Conservation (phyloP, 2,888 invertebrate species). For the Rapana venosa region DNA sequence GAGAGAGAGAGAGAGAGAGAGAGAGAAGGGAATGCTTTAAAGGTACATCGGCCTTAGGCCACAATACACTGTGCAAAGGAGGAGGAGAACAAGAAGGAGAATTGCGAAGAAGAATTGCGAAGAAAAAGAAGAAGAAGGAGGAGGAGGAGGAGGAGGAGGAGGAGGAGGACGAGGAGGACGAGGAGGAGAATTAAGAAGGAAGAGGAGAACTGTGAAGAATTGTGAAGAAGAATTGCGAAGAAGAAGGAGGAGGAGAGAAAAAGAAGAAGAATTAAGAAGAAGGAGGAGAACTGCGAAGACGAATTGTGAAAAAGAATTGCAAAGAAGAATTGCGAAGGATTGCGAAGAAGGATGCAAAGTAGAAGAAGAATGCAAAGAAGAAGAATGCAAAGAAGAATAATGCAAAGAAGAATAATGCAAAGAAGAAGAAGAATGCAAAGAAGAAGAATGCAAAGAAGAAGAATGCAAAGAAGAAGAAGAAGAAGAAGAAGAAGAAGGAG, state of each 20-base stretch:
- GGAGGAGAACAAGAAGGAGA: neutral
- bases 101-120: neutral
- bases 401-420: neutral
- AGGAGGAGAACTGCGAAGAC: neutral
- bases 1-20: neutral
- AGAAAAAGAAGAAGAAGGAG: constrained; percentile 25
- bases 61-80: no score
- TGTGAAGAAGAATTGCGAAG: no score
- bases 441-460: no score
- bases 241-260: neutral
- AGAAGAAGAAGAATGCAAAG: neutral
- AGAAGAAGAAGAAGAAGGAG: constrained; percentile 26
- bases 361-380: constrained; percentile 13
- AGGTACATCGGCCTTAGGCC: neutral
- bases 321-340: neutral
- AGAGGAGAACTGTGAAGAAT: no score
- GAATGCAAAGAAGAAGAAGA: neutral
- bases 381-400: neutral
- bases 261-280: neutral
- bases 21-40: neutral
- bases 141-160: neutral
- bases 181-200: neutral
- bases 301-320: no score
- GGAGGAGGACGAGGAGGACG: neutral
- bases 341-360: constrained; percentile 1